Evolutionary conservation across 2,113 vertebrate species (phyloP).

Genomic region (Acanthisitta chloris): DNA sequence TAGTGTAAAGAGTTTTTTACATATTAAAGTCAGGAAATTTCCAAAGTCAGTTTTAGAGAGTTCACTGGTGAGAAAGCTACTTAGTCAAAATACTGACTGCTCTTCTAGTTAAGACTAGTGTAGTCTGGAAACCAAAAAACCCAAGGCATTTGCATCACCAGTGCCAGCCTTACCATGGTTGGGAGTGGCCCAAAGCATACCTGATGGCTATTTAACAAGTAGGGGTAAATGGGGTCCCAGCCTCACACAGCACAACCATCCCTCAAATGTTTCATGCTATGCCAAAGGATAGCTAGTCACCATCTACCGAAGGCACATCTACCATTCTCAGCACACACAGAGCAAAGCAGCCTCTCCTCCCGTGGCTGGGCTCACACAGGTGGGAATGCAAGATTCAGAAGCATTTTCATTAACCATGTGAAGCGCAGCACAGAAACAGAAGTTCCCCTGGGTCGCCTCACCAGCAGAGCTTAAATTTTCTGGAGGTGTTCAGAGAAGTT

Average conservation of each 20-base stretch:
- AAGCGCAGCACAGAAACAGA: neutral
- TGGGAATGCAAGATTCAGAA: neutral
- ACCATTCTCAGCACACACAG: neutral
- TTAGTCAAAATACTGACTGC: neutral
- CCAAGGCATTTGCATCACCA: neutral
- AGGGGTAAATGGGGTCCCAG: neutral
- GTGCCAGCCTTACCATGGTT: neutral
- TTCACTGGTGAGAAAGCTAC: neutral
- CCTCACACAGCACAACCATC: neutral
- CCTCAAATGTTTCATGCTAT: neutral
- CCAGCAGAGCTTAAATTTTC: neutral
- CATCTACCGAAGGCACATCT: neutral
- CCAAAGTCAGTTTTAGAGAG: neutral
- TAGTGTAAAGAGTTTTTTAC: neutral
- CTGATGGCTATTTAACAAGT: neutral
- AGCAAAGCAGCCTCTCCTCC: neutral
- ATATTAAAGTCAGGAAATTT: neutral
- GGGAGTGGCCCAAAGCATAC: neutral
- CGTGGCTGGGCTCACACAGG: neutral
- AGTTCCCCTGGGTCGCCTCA: neutral
- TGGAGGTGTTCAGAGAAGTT: neutral
- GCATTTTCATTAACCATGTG: neutral
- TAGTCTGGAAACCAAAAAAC: neutral
- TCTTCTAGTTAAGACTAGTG: neutral
- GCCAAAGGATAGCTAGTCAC: neutral